Evolutionary conservation across 2,888 invertebrate genomes (phyloP), one percentile per base, ranked within the genome.

Genomic region (Gryllus longicercus): DNA sequence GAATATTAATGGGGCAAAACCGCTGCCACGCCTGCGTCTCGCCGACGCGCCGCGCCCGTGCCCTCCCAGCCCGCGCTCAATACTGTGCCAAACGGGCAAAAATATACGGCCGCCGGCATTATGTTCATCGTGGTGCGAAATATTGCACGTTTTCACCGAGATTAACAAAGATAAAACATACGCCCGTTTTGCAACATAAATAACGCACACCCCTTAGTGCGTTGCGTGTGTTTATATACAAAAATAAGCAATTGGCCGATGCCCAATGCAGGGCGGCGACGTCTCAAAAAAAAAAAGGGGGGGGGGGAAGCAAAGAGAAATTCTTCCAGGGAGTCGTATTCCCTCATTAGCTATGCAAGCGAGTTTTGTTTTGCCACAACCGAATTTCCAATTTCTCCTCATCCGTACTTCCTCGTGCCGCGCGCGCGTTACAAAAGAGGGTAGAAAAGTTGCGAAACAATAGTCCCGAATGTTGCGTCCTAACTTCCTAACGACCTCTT

Each of bases 61-160:
- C 38, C 38, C 38, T 38, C 8, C 8, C 38, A 38, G 63, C n/a
- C 8, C 63, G 63, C 63, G 63, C 63, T 63, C 63, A 63, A 63
- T 63, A 63, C 63, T 63, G 63, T 63, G 63, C 63, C 63, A 63
- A 63, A 63, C 63, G 63, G 63, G 63, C 12, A n/a, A 63, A 63
- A 63, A 63, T 63, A 12, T 63, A 63, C 63, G n/a, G n/a, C 63
- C 63, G 16, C 63, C n/a, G 63, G 63, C 63, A 63, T 63, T 63
- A 63, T 63, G 63, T n/a, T 63, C 63, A 63, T 63, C 63, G 63
- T 63, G 63, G 63, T 63, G 63, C 63, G 63, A 63, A 63, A 63
- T 63, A 63, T 63, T 63, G 63, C 63, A 63, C 63, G 63, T 63
- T 63, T 63, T 63, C 63, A 63, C 63, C 63, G 16, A 63, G 63